Percentiles rank a stretch among this genome's conserved stretches.
phyloP scores from a whole-genome alignment of 2,797 vertebrate species.

The Chrysocyon brachyurus region DNA sequence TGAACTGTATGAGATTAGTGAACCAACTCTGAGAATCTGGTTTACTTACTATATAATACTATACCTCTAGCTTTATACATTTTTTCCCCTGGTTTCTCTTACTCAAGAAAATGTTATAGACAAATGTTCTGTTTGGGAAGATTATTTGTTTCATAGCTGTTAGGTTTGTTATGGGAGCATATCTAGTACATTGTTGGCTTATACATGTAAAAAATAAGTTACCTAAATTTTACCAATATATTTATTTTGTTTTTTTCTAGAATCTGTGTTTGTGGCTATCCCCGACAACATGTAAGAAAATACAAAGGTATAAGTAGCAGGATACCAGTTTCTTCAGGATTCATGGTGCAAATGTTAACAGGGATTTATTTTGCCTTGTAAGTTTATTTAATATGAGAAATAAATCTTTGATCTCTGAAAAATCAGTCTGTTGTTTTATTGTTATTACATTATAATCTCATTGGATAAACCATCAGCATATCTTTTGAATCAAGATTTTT shows the following conservation, averaged over 20 bases:
- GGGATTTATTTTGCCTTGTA: slow-evolving; percentile 99
- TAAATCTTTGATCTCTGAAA: slow-evolving; percentile 35
- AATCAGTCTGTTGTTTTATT: slow-evolving; percentile 57
- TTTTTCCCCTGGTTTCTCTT: not conserved
- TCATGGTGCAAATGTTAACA: slow-evolving; percentile 98
- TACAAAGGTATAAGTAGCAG: slow-evolving; percentile 95
- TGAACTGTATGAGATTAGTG: slow-evolving; percentile 44
- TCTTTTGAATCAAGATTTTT: slow-evolving; percentile 54
- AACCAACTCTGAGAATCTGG: slow-evolving; percentile 32
- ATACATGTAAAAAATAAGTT: slow-evolving; percentile 10
- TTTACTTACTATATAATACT: not conserved
- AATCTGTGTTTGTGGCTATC: slow-evolving; percentile 98
- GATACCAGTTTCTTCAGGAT: slow-evolving; percentile 97
- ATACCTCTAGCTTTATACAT: not conserved
- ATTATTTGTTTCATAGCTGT: slow-evolving; percentile 43
- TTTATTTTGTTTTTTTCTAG: slow-evolving; percentile 88
- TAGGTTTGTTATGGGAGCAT: not conserved
- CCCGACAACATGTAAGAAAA: slow-evolving; percentile 96
- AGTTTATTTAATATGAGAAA: slow-evolving; percentile 86
- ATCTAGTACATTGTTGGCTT: slow-evolving; percentile 10
- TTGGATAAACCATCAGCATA: not conserved
- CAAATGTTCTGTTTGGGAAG: slow-evolving; percentile 50
- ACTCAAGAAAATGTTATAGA: not conserved
- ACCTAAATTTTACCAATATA: slow-evolving; percentile 60
- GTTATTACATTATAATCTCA: slow-evolving; percentile 25